Evolutionary conservation across 2,113 vertebrate genomes (phyloP), one percentile per base, ranked within the genome.

Genomic region (Suricata suricatta): DNA sequence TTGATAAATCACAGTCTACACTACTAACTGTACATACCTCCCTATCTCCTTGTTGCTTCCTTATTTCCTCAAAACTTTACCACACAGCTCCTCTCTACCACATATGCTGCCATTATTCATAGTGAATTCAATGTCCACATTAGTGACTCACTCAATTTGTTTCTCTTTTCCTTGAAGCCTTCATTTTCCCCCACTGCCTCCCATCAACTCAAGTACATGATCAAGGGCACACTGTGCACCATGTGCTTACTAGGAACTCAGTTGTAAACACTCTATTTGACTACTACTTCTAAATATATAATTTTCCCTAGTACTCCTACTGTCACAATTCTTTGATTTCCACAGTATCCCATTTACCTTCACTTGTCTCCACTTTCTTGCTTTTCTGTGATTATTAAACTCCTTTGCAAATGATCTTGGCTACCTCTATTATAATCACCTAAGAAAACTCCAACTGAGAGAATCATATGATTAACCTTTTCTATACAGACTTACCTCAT

Each of bases 1-100:
- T 82, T 69, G 25, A 97, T 96, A 97, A 96, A 98, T 93, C 89
- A 77, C 7, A 35, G 9, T 71, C 19, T 52, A 19, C 15, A 4
- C 92, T 64, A 23, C 41, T 41, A 33, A 10, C 19, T 93, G 5
- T 33, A 81, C 47, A 31, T 88, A 33, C 64, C 77, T 41, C 68
- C 66, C 60, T 35, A 85, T 25, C 57, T 90, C 69, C 52, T 77
- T 84, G 84, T 94, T 64, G 85, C 71, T 98, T 93, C 92, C 93
- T 96, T 72, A 87, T 93, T 90, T 97, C 69, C 79, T 94, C 44
- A 92, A 83, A 52, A 69, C 2, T 27, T 86, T 35, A 96, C 94
- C 86, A 74, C 88, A 93, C 3, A 81, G 50, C 57, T 90, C 21
- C 86, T 94, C 60, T 91, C 41, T 19, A 87, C 93, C 88, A 64